Evolutionary conservation across 1,140 invertebrate genomes (phyloP), one percentile per base, ranked within the genome.

Genomic region (Drosophila guanche): DNA sequence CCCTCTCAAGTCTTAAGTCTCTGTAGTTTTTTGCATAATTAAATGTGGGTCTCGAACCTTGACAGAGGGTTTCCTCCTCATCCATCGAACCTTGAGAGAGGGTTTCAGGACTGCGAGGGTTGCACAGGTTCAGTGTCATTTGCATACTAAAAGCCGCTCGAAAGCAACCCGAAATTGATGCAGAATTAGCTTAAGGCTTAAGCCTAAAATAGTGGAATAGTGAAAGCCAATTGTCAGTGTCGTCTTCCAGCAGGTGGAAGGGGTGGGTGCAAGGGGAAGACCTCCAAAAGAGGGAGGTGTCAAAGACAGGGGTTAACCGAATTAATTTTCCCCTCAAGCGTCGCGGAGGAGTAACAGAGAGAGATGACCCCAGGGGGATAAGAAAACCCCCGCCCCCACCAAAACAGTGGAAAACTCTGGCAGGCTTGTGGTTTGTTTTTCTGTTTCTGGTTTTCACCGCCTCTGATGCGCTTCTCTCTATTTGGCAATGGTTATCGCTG

Each of bases 251-350:
- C 47, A 50, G 22, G 52, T 62, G 27, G 58, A 29, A 48, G 23
- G 14, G 37, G 51, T 50, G 58, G 60, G 29, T 27, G 33, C 7
- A 47, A 47, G 42, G 73, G 14, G 10, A 43, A 66, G 62, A 66
- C 62, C 63, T 68, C 65, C 65, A 67, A 55, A 37, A 55, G 65
- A 74, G 72, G 79, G 75, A 85, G 80, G 80, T 85, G 80, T 85
- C 80, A 81, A 37, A 37, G 33, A 81, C 77, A 81, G 80, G 57
- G 80, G 80, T 85, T 85, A 86, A 85, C 76, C 80, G 81, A 85
- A 85, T 85, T 85, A 85, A 85, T 85, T 85, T 86, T 67, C 80
- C 76, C 78, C 78, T 79, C 80, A 76, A 61, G 72, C 55, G 43
- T 43, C 66, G 77, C 76, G 6, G 8, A 33, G 8, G 8, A 33